Percentiles rank a stretch among this genome's conserved stretches.
phyloP scores from a whole-genome alignment of 2,888 invertebrate species.

The Lepidochitona cinerea region DNA sequence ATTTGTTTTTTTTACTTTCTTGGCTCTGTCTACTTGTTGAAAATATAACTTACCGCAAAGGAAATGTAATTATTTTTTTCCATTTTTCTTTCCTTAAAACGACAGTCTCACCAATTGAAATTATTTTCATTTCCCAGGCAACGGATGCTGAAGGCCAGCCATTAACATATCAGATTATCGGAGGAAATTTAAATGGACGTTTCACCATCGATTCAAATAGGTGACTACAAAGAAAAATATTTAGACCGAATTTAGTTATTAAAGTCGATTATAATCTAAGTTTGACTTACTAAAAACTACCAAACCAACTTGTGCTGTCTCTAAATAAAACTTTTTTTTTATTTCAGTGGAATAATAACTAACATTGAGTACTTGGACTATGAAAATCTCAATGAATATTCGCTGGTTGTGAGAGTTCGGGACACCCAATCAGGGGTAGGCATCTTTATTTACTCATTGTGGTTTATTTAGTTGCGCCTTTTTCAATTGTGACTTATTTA shows the following conservation, averaged over 20 bases:
- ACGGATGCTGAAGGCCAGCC: neutral
- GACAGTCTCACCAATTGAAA: too few relatives aligned
- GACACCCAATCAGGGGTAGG: neutral
- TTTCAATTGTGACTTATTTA: too few relatives aligned
- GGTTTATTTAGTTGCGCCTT: neutral
- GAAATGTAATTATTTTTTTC: too few relatives aligned
- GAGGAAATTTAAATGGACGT: neutral
- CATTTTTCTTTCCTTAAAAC: neutral
- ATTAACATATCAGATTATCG: neutral
- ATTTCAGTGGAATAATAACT: conserved; percentile 66
- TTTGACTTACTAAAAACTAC: too few relatives aligned
- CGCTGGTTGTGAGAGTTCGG: conserved; percentile 22
- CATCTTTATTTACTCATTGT: neutral
- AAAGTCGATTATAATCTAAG: too few relatives aligned
- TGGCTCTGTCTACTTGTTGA: too few relatives aligned
- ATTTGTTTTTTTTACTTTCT: too few relatives aligned
- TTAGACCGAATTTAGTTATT: too few relatives aligned
- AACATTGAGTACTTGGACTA: conserved; percentile 81
- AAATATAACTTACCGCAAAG: too few relatives aligned
- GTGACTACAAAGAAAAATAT: too few relatives aligned
- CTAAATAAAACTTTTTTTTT: neutral
- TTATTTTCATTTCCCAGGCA: neutral
- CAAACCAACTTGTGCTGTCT: too few relatives aligned
- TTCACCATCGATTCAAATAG: neutral
- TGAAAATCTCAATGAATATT: conserved; percentile 82